Conservation (phyloP, 2,113 vertebrate genomes). For the Syngnathus scovelli region DNA sequence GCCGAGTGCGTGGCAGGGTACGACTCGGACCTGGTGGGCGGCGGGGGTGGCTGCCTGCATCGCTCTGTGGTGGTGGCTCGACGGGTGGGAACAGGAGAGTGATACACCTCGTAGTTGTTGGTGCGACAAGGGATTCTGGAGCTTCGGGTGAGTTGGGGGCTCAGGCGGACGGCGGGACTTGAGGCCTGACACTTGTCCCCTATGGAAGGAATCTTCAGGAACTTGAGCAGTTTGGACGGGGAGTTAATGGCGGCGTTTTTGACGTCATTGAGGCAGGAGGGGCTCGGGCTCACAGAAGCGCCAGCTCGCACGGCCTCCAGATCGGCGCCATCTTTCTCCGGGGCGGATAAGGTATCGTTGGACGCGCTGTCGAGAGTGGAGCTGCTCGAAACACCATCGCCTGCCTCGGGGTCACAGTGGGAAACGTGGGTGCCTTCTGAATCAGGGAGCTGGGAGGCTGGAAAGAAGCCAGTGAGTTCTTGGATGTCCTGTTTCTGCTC, state of each 20-base stretch:
- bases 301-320: constrained; percentile 63
- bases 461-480: constrained; percentile 45
- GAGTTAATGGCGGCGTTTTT: constrained; percentile 75
- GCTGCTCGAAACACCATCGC: constrained; percentile 37
- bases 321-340: constrained; percentile 47
- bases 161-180: no score
- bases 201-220: constrained; percentile 80
- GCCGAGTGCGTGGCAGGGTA: no score
- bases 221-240: constrained; percentile 82
- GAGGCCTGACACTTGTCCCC: constrained; percentile 74
- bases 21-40: no score
- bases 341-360: background rate
- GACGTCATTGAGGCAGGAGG: constrained; percentile 70
- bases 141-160: no score
- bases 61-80: no score
- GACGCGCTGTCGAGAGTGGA: constrained; percentile 28
- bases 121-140: no score
- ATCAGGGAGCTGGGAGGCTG: constrained; percentile 52
- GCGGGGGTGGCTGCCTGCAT: no score
- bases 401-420: constrained; percentile 49
- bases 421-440: constrained; percentile 40
- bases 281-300: constrained; percentile 68
- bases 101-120: no score
- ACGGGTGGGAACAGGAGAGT: no score
- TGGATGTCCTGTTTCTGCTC: constrained; percentile 36